Percentiles rank a stretch among this genome's conserved stretches.
Evolutionary conservation across 2,797 vertebrate species (phyloP).

Genomic region (Silurus aristotelis): DNA sequence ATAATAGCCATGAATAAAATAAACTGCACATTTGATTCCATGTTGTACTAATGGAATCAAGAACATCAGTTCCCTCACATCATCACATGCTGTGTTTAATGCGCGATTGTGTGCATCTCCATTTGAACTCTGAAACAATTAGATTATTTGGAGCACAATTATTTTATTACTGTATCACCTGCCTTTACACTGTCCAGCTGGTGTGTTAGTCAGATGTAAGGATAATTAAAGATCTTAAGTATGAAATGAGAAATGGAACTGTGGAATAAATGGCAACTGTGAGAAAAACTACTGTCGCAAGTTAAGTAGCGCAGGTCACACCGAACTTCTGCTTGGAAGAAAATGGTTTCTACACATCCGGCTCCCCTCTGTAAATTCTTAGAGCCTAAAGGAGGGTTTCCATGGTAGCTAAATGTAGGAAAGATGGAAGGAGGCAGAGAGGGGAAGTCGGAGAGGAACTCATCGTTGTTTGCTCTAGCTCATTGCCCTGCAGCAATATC

Average conservation of each 20-base stretch:
- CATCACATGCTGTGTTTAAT: not conserved
- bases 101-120: slow-evolving; percentile 18
- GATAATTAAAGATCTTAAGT: not conserved
- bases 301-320: slow-evolving; percentile 31
- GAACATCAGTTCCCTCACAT: not conserved
- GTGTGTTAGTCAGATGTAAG: not conserved
- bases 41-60: slow-evolving; percentile 42
- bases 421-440: slow-evolving; percentile 18
- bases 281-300: not conserved
- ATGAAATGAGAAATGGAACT: not conserved
- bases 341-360: slow-evolving; percentile 12
- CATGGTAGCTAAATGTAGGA: slow-evolving; percentile 38
- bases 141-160: not conserved
- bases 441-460: slow-evolving; percentile 48
- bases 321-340: slow-evolving; percentile 12
- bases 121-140: not conserved
- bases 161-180: not conserved
- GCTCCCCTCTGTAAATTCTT: slow-evolving; percentile 8
- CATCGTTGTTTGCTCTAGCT: slow-evolving; percentile 68
- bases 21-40: slow-evolving; percentile 65
- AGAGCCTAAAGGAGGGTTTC: slow-evolving; percentile 29
- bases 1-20: slow-evolving; percentile 61
- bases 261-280: not conserved
- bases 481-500: slow-evolving; percentile 75
- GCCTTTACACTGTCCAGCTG: not conserved